Base-by-base conservation (phyloP, 2,888 invertebrate genomes). In the Hypsopygia costalis region DNA sequence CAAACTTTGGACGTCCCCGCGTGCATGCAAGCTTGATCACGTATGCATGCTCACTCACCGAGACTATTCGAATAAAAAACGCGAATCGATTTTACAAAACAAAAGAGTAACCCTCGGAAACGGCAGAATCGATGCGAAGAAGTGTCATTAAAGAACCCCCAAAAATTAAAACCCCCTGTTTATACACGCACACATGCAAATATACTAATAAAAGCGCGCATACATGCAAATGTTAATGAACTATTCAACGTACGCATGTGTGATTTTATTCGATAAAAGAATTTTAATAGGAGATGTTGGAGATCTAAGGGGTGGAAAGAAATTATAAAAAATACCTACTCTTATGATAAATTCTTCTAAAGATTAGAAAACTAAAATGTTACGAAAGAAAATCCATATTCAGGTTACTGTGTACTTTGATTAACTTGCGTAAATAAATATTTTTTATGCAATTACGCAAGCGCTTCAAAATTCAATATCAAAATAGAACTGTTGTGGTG, bases 121-220 rank as follows among this genome's bases (percentile, higher is more conserved):
- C 69, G 71, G 75, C 75, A 85, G 85, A 87, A 88, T 88, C 87
- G 87, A 88, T 88, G 75, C 70, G 68, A 81, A 82, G 83, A 85
- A 87, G 87, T 88, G 87, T 87, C 87, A 87, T 88, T 87, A 88
- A 83, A 81, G 82, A 82, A 82, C 82, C 87, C 87, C 86, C 82
- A 78, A 87, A 88, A 87, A 81, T 83, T 81, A 85, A 85, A 80
- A 78, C 78, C 81, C 81, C 77, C 67, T 64, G 66, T 62, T 58
- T 58, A 55, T 60, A 51, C 62, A 55, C 75, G 62, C 75, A 71
- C 75, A 72, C 69, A 52, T 58, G 49, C 45, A 52, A 42, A 41
- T 62, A 54, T 16, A 62, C 65, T 69, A 69, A 70, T 68, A 69
- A 68, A 71, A 62, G 62, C 58, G 58, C 66, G 57, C 72, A 76